A percentile compares a stretch with the other conserved stretches of the same genome.
These are phyloP conservation scores for Blastobasis lacticolella DNA, from an alignment of 2,888 invertebrate species.

Conservation along the genomic window DNA sequence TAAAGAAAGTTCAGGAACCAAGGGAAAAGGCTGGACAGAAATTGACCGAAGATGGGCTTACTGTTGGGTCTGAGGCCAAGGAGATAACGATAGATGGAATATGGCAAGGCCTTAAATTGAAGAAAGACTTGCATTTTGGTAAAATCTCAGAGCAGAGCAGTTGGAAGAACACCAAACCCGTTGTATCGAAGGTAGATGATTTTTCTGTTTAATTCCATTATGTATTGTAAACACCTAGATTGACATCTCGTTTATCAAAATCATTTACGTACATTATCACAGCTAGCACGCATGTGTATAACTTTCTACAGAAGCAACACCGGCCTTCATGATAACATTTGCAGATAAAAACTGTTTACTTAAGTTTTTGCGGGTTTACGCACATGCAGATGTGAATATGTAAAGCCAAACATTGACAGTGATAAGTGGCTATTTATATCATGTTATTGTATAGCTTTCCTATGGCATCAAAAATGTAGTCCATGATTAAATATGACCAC, in stretches of 20 bases:
- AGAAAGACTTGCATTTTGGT: constrained; percentile 56
- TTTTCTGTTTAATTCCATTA: neutral
- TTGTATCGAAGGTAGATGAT: constrained; percentile 48
- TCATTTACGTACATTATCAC: neutral
- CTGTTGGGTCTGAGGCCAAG: constrained; percentile 41
- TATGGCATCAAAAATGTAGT: no score
- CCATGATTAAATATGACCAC: no score
- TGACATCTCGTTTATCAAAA: no score
- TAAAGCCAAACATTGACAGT: no score
- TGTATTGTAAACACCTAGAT: no score
- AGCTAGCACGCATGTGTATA: constrained; percentile 8
- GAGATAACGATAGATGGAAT: constrained; percentile 53
- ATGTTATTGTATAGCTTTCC: no score
- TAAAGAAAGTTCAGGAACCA: constrained; percentile 15
- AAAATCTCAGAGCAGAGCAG: constrained; percentile 48
- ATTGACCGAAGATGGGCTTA: constrained; percentile 25
- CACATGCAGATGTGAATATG: no score
- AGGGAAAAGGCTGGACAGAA: constrained; percentile 22
- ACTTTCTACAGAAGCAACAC: neutral
- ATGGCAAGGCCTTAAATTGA: constrained; percentile 52
- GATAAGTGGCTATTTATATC: no score
- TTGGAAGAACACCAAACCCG: constrained; percentile 55
- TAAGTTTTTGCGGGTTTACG: no score
- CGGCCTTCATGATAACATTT: neutral
- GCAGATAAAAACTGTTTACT: no score